phyloP scores from a whole-genome alignment of 2,113 vertebrate genomes.

The Pollachius pollachius region DNA sequence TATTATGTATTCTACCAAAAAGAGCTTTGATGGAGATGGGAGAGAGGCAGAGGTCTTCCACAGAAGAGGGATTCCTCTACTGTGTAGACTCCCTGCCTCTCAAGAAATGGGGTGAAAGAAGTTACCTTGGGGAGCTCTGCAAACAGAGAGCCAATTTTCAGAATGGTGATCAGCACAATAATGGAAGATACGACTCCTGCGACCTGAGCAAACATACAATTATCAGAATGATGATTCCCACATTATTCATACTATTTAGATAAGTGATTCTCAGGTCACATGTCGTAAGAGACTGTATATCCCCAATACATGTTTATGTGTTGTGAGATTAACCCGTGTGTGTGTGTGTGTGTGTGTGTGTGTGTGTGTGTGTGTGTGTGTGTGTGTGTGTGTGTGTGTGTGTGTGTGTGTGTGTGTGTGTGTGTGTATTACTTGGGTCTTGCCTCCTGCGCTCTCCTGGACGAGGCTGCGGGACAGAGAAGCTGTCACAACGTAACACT shows the following conservation, averaged over 20 bases:
- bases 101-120: too few relatives aligned
- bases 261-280: too few relatives aligned
- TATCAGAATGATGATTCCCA: too few relatives aligned
- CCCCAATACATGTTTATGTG: too few relatives aligned
- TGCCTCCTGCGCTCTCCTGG: conserved; percentile 88
- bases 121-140: conserved; percentile 86
- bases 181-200: conserved; percentile 79
- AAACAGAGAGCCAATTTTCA: conserved; percentile 89
- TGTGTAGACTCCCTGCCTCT: background rate
- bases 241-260: too few relatives aligned
- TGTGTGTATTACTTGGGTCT: conserved; percentile 82
- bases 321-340: background rate
- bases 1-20: background rate
- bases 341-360: background rate
- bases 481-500: conserved; percentile 86
- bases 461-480: conserved; percentile 91
- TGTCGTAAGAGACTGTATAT: too few relatives aligned
- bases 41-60: background rate
- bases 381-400: too few relatives aligned
- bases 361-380: background rate
- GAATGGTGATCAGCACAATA: conserved; percentile 83
- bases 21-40: background rate
- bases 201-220: conserved; percentile 69
- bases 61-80: background rate
- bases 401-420: conserved; percentile 1